phyloP scores from a whole-genome alignment of 2,797 vertebrate genomes.

The Coregonus ussuriensis region DNA sequence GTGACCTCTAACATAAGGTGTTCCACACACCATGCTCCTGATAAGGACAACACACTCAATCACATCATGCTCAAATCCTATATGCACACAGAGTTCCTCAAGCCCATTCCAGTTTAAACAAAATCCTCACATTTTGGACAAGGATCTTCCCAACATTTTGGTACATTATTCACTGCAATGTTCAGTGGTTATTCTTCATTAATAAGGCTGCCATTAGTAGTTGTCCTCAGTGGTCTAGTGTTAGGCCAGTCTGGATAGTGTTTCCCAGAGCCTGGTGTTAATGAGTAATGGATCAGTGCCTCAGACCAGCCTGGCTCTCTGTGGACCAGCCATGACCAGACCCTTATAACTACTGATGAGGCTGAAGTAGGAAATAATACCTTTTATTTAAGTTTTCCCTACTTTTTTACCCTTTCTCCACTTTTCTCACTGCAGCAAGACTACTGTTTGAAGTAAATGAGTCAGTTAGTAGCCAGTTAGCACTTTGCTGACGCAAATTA shows the following conservation, averaged over 20 bases:
- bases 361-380: slow-evolving; percentile 26
- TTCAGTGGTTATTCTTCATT: neutral
- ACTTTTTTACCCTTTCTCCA: too few species aligned
- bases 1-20: neutral
- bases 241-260: slow-evolving; percentile 14
- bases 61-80: neutral
- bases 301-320: slow-evolving; percentile 23
- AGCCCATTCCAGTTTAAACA: neutral
- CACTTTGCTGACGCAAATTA: neutral
- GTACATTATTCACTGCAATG: neutral
- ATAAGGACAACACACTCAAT: neutral
- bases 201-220: neutral
- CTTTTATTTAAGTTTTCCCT: slow-evolving; percentile 27
- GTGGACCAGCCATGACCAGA: slow-evolving; percentile 33
- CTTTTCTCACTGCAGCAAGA: slow-evolving; percentile 2
- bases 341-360: slow-evolving; percentile 52
- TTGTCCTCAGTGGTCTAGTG: slow-evolving; percentile 4
- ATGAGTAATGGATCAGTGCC: slow-evolving; percentile 57
- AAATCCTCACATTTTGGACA: neutral
- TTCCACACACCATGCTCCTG: neutral
- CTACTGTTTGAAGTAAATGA: neutral
- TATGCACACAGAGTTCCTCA: neutral
- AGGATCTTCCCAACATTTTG: neutral
- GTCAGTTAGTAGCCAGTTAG: neutral
- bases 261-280: slow-evolving; percentile 52